Conservation (phyloP, 2,113 vertebrate genomes). For the Rhinichthys klamathensis region DNA sequence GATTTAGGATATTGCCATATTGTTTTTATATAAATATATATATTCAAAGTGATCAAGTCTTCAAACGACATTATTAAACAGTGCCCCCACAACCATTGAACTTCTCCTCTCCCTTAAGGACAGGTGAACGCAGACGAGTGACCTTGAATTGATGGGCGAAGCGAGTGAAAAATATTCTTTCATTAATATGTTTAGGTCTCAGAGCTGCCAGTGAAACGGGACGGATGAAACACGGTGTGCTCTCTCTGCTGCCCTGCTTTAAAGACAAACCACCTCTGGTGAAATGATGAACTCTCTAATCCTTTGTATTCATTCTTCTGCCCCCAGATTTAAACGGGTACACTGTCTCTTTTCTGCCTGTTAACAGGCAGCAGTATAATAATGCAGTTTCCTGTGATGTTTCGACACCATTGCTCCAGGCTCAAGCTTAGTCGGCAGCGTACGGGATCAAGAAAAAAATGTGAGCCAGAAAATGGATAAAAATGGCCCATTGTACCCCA, state of each 20-base stretch:
- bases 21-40: background rate
- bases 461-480: constrained; percentile 74
- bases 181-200: constrained; percentile 63
- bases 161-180: constrained; percentile 50
- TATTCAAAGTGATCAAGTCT: background rate
- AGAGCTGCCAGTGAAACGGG: constrained; percentile 52
- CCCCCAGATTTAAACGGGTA: constrained; percentile 69
- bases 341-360: constrained; percentile 70
- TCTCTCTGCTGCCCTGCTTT: constrained; percentile 38
- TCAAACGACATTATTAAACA: background rate
- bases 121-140: constrained; percentile 9
- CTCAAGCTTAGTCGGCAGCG: constrained; percentile 76
- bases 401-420: constrained; percentile 76
- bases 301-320: constrained; percentile 62
- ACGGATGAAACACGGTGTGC: constrained; percentile 24
- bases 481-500: constrained; percentile 76
- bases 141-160: constrained; percentile 62
- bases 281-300: constrained; percentile 63
- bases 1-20: too few relatives aligned
- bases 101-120: background rate
- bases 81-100: background rate
- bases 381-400: constrained; percentile 79
- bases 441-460: constrained; percentile 69
- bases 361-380: constrained; percentile 77
- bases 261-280: constrained; percentile 49